These are phyloP conservation scores for Rambutsinella grinnellia DNA, from an alignment of 2,888 invertebrate species.

Conservation along the genomic window DNA sequence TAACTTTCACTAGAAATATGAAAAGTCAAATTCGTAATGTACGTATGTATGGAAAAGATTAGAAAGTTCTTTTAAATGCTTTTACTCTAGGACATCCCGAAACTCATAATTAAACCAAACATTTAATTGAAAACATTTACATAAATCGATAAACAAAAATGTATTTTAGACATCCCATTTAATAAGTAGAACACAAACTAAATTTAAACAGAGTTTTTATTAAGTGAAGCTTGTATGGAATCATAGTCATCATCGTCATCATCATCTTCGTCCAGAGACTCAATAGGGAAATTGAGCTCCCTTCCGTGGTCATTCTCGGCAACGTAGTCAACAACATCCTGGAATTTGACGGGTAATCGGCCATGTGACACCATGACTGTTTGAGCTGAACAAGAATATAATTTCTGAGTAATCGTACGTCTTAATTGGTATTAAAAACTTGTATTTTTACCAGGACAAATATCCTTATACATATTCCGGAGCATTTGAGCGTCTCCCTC, in stretches of 20 bases:
- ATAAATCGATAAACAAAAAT: too few relatives aligned
- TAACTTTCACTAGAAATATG: too few relatives aligned
- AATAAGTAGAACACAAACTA: too few relatives aligned
- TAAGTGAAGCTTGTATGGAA: slow-evolving; percentile 3
- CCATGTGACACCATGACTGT: slow-evolving; percentile 37
- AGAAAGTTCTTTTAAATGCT: too few relatives aligned
- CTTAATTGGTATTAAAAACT: too few relatives aligned
- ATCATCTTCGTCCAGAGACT: slow-evolving; percentile 48
- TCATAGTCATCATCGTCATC: slow-evolving; percentile 55
- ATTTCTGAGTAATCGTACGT: not conserved
- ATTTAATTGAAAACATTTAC: too few relatives aligned
- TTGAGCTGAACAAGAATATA: slow-evolving; percentile 4
- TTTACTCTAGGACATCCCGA: too few relatives aligned
- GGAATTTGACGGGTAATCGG: slow-evolving; percentile 38
- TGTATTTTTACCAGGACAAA: slow-evolving; percentile 55
- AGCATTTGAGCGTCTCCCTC: slow-evolving; percentile 61
- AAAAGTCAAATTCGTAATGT: too few relatives aligned
- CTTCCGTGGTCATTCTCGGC: slow-evolving; percentile 36
- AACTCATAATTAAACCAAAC: too few relatives aligned
- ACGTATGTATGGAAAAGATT: too few relatives aligned
- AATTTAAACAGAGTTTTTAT: slow-evolving; percentile 21
- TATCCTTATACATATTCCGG: slow-evolving; percentile 58
- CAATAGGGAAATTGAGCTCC: slow-evolving; percentile 46
- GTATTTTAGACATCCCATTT: too few relatives aligned
- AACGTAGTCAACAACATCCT: slow-evolving; percentile 54